Evolutionary conservation across 2,888 invertebrate genomes (phyloP).

Genomic region (Mythimna ferrago): DNA sequence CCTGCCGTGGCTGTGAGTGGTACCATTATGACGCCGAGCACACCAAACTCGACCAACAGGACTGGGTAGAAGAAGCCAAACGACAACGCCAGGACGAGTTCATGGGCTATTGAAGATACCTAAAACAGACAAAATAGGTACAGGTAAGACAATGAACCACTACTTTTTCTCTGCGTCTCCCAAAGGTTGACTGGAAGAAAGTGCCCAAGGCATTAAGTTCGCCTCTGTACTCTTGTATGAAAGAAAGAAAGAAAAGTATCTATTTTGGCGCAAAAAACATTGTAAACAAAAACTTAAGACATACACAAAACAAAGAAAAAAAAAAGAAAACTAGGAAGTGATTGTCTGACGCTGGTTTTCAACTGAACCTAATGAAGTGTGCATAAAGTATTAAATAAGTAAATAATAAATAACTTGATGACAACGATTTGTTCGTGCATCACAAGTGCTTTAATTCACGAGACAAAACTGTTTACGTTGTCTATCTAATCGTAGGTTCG

Average conservation of each 20-base stretch:
- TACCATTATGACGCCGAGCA: conserved; percentile 91
- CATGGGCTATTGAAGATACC: conserved; percentile 96
- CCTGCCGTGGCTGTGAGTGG: conserved; percentile 87
- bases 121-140: conserved; percentile 67
- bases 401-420: conserved; percentile 12
- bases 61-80: conserved; percentile 97
- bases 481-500: conserved; percentile 32
- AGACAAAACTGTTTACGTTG: conserved; percentile 44
- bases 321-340: no score
- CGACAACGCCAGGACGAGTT: conserved; percentile 94
- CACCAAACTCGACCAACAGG: conserved; percentile 94
- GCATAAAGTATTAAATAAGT: no score
- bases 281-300: no score
- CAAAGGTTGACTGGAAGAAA: no score
- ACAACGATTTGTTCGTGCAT: background rate
- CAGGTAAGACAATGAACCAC: background rate
- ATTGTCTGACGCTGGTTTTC: no score
- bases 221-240: no score
- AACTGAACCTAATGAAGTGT: no score
- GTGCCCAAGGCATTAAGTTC: no score
- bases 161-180: no score
- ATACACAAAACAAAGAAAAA: no score
- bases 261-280: no score
- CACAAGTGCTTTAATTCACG: conserved; percentile 7
- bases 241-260: no score